Base-by-base conservation (phyloP, 2,888 invertebrate genomes). In the Nemotelus nigrinus region DNA sequence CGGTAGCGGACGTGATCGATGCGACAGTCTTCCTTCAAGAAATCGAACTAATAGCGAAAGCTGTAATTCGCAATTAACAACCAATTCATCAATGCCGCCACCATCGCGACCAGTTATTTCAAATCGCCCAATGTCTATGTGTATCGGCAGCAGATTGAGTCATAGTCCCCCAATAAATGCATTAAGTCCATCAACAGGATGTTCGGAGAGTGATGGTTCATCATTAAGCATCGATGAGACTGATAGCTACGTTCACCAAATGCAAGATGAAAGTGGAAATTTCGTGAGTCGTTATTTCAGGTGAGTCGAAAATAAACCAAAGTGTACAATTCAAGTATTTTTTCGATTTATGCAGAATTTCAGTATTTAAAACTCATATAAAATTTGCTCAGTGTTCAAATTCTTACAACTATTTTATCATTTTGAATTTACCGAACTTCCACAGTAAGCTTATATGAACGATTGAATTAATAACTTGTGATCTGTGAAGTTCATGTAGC, bases 21-120 rank as follows among this genome's bases (percentile, higher is more conserved):
- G 94, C 85, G 95, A 95, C 86, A 95, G 94, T 84, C 91, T 96
- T 89, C 95, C 94, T 3, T 91, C 93, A 10, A 89, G 94, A 79
- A 90, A 93, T 55, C 89, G 93, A 55, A 91, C 92, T 10, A 89
- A 89, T 63, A 92, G 91, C 82, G 93, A 92, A 83, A 90, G 91
- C 78, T 87, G 87, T 77, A 81, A 85, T 83, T 82, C 83, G 76
- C 84, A 82, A 64, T 83, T 83, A 80, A 80, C 80, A 77, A 84
- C 83, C 60, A 84, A 77, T 44, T 58, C 87, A 81, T 82, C 84
- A 41, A 85, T 87, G 81, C 85, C 86, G 75, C 84, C 87, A 74
- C 86, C 88, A 74, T 83, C 88, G 79, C 84, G 86, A 81, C 85
- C 88, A 80, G 87, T 88, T 58, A 84, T 87, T 76, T 83, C 82